Percentiles rank a stretch among this genome's conserved stretches.
These are phyloP conservation scores for Cataglyphis albicans DNA, from an alignment of 2,888 invertebrate genomes.

Conservation along the genomic window DNA sequence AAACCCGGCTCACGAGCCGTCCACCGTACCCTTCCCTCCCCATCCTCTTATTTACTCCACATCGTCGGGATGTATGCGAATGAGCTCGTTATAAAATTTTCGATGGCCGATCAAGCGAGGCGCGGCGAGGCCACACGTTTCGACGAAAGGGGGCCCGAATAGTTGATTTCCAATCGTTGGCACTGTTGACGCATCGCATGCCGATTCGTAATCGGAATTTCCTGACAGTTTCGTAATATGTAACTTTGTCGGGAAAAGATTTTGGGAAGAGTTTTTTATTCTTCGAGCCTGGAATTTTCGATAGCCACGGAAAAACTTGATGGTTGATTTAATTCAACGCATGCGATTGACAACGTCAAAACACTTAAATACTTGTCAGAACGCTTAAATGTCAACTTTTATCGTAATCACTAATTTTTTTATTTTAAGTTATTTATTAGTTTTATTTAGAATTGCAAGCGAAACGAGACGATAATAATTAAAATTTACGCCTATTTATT, in stretches of 20 bases:
- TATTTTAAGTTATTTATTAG: background rate
- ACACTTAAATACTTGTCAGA: background rate
- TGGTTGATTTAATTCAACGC: background rate
- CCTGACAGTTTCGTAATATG: conserved; percentile 31
- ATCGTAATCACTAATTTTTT: background rate
- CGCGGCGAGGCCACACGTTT: conserved; percentile 13
- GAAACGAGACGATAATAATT: background rate
- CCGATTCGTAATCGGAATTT: conserved; percentile 56
- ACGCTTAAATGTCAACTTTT: background rate
- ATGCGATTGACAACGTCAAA: background rate
- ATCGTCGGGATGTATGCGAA: conserved; percentile 52
- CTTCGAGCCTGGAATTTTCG: background rate
- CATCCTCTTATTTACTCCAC: conserved; percentile 43
- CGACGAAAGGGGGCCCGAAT: conserved; percentile 25
- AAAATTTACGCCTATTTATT: background rate
- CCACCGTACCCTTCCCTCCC: background rate
- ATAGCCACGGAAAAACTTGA: conserved; percentile 12
- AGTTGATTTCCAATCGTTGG: conserved; percentile 12
- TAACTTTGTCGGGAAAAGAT: background rate
- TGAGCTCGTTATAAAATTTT: conserved; percentile 52
- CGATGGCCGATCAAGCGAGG: conserved; percentile 9
- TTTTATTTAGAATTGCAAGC: background rate
- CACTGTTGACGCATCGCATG: conserved; percentile 8
- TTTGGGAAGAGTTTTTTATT: background rate
- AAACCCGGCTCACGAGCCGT: background rate